These are phyloP conservation scores for Mayetiola destructor DNA, from an alignment of 2,888 invertebrate genomes.

Conservation along the genomic window DNA sequence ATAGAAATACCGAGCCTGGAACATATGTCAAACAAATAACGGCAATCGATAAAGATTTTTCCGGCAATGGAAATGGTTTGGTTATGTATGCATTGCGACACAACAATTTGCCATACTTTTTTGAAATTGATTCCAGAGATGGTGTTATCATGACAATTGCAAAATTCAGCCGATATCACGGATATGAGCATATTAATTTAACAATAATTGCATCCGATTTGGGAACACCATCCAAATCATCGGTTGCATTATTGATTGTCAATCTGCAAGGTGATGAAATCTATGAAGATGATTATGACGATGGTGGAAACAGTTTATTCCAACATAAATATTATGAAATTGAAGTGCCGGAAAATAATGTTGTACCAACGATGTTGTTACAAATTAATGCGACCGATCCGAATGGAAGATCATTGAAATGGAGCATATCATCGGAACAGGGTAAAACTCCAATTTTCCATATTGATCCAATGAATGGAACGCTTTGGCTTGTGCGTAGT, in stretches of 20 bases:
- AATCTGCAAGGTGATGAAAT: conserved; percentile 46
- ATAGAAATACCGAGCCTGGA: conserved; percentile 61
- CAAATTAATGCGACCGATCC: conserved; percentile 61
- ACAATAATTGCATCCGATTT: conserved; percentile 73
- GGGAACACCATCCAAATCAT: conserved; percentile 67
- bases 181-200: conserved; percentile 48
- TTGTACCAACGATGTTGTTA: conserved; percentile 56
- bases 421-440: conserved; percentile 45
- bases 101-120: conserved; percentile 46
- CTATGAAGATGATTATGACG: conserved; percentile 11
- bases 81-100: conserved; percentile 62
- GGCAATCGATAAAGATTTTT: conserved; percentile 74
- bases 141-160: conserved; percentile 64
- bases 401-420: conserved; percentile 49
- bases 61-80: conserved; percentile 75
- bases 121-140: conserved; percentile 73
- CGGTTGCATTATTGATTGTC: conserved; percentile 57
- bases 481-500: conserved; percentile 53
- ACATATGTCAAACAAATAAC: conserved; percentile 57
- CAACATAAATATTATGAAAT: conserved; percentile 64
- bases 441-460: conserved; percentile 44
- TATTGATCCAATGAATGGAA: conserved; percentile 62
- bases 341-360: conserved; percentile 66
- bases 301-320: conserved; percentile 35
- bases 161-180: conserved; percentile 33